Evolutionary conservation across 2,113 vertebrate species (phyloP), one percentile per base, ranked within the genome.

Genomic region (Hassar affinis): DNA sequence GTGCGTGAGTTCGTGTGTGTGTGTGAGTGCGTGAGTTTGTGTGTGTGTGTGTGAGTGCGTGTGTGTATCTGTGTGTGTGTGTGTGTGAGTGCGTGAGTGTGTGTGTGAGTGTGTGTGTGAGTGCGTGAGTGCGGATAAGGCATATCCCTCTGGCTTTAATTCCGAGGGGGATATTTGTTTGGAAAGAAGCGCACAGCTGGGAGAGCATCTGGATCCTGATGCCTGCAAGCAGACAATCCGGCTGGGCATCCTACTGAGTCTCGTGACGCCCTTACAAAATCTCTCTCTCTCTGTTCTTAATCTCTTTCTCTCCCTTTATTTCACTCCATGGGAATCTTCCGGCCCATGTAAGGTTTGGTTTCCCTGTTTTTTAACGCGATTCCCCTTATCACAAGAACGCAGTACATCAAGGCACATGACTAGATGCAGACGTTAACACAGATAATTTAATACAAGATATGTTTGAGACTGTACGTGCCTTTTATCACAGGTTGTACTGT

Each of bases 191-290:
- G 86, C 87, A 84, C 88, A 88, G 81, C 49, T 6, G 89, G 42
- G 68, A 66, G 51, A 86, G 84, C 89, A 92, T 92, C 89, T 91
- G 79, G 78, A 91, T 89, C 91, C 92, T 93, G 91, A 93, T 93
- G 92, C 85, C 86, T 89, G 84, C 80, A 88, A 78, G 89, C 89
- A 89, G 90, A 89, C 88, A 76, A 84, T 86, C 83, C 83, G 76
- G 69, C 81, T 85, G 57, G 69, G 78, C 22, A 25, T 17, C 62
- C 79, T 45, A 79, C 78, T 45, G 54, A 80, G 74, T 87, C 85
- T 38, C 42, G 18, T 42, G 61, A 56, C 42, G 49, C 71, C 59
- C 77, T 52, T 54, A 78, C 45, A 69, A 30, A 51, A 3, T n/a
- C 77, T 78, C 45, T 1, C 17, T 9, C 45, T 76, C 45, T 49